Evolutionary conservation across 2,797 vertebrate species (phyloP).

Genomic region (Choloepus didactylus): DNA sequence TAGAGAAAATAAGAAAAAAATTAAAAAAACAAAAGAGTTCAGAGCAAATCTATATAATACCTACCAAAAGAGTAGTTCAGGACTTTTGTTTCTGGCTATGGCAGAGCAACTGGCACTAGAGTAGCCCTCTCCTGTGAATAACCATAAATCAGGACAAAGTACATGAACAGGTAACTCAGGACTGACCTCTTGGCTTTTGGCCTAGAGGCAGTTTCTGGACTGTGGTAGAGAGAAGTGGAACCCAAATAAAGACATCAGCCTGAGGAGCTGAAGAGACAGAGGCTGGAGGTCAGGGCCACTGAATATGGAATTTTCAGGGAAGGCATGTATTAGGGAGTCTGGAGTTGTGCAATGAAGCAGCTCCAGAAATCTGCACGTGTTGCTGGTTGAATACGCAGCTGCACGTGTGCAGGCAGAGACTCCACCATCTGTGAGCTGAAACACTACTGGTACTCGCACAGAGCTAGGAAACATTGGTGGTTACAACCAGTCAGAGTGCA

Average conservation of each 20-base stretch:
- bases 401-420: not conserved
- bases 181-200: not conserved
- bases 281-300: not conserved
- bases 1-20: too few species aligned
- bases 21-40: too few species aligned
- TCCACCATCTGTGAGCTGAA: not conserved
- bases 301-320: too few species aligned
- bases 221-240: not conserved
- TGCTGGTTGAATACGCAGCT: not conserved
- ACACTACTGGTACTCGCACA: not conserved
- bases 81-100: too few species aligned
- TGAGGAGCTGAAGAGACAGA: not conserved
- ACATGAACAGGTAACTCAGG: not conserved
- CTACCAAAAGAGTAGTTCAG: too few species aligned
- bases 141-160: not conserved
- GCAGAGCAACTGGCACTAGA: too few species aligned
- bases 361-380: not conserved
- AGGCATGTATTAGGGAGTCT: not conserved
- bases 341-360: not conserved
- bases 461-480: not conserved
- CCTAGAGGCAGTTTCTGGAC: not conserved
- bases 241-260: not conserved
- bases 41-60: too few species aligned
- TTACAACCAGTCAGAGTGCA: not conserved
- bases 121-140: too few species aligned